Conservation (phyloP, 2,797 vertebrate genomes). For the Vireo griseus region DNA sequence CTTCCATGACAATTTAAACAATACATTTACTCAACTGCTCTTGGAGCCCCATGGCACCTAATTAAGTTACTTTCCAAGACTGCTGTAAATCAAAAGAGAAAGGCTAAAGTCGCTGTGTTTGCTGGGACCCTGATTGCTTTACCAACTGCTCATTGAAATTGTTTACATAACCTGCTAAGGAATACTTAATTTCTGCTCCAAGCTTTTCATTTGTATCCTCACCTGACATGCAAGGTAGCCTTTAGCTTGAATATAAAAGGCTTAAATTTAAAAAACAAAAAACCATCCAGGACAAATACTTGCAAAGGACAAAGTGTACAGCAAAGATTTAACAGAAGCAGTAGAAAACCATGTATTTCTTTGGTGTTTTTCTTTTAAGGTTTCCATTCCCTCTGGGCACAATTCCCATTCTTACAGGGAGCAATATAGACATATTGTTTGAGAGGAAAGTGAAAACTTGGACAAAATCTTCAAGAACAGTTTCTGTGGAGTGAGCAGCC, state of each 20-base stretch:
- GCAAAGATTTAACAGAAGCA: neutral
- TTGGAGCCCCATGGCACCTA: slow-evolving; percentile 56
- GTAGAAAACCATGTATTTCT: neutral
- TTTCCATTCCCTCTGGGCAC: neutral
- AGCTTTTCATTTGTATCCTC: neutral
- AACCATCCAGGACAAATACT: neutral
- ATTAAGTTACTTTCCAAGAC: slow-evolving; percentile 68
- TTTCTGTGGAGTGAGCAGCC: neutral
- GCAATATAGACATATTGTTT: neutral
- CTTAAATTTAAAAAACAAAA: neutral
- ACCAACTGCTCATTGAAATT: slow-evolving; percentile 73
- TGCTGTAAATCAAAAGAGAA: slow-evolving; percentile 71
- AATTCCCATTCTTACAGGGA: neutral
- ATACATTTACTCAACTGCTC: slow-evolving; percentile 60
- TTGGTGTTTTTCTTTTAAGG: neutral
- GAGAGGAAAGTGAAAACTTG: neutral
- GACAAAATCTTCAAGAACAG: neutral
- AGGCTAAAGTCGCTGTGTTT: slow-evolving; percentile 45
- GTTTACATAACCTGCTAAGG: slow-evolving; percentile 50
- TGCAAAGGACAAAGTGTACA: neutral
- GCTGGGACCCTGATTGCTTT: slow-evolving; percentile 71
- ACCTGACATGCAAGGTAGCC: neutral
- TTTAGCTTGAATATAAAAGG: neutral
- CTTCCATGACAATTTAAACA: slow-evolving; percentile 66
- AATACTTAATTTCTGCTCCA: slow-evolving; percentile 12